phyloP scores from a whole-genome alignment of 2,797 vertebrate genomes.

The Odontamblyopus lacepedii region DNA sequence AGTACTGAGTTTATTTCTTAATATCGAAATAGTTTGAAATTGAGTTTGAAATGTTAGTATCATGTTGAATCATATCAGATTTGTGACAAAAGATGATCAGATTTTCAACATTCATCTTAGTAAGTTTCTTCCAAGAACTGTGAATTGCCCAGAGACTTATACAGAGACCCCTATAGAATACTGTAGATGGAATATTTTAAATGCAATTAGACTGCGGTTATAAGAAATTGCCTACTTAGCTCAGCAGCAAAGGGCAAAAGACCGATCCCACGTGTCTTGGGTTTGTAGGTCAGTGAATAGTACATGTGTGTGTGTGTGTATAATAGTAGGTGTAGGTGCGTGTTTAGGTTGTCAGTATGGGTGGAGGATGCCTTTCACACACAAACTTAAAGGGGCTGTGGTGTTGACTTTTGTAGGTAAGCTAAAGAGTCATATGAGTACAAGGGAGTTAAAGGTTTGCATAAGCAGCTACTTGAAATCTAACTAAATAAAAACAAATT shows the following conservation, averaged over 20 bases:
- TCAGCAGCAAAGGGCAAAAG: constrained; percentile 34
- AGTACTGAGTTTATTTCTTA: no score
- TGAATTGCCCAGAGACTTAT: neutral
- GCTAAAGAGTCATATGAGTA: neutral
- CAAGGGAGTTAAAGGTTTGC: neutral
- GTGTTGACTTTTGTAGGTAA: constrained; percentile 12
- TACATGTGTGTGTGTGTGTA: constrained; percentile 8
- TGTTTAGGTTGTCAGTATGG: neutral
- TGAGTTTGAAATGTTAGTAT: no score
- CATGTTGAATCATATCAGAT: no score
- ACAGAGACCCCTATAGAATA: constrained; percentile 1
- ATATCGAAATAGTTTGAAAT: no score
- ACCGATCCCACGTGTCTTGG: neutral
- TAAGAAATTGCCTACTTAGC: constrained; percentile 37
- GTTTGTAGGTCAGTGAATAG: constrained; percentile 24
- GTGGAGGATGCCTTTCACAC: neutral
- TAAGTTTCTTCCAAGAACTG: neutral
- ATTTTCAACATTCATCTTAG: neutral
- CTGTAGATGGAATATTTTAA: no score
- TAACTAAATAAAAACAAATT: no score
- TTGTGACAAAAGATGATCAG: neutral
- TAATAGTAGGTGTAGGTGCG: neutral
- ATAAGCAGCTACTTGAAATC: no score
- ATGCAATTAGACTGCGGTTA: no score
- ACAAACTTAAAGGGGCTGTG: neutral